phyloP scores from a whole-genome alignment of 2,797 vertebrate species.

The Alca torda region DNA sequence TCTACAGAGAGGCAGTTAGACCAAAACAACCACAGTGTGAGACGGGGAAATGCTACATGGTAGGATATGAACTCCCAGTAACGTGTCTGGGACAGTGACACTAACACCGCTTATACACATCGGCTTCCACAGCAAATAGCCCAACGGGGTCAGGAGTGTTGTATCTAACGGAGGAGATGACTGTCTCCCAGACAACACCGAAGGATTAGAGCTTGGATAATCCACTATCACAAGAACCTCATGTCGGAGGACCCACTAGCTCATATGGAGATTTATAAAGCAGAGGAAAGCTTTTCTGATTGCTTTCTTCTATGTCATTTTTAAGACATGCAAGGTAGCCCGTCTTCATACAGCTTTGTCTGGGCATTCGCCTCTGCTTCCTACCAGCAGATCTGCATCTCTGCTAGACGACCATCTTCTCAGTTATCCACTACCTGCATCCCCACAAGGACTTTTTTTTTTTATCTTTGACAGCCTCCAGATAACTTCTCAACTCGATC shows the following conservation, averaged over 20 bases:
- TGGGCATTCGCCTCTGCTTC: neutral
- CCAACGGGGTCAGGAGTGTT: neutral
- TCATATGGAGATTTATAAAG: neutral
- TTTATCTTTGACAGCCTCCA: neutral
- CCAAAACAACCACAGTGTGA: neutral
- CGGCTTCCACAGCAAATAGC: neutral
- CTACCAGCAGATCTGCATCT: neutral
- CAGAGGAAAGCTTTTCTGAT: neutral
- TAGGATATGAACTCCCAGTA: neutral
- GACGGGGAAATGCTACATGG: fast-evolving
- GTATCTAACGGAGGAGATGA: neutral
- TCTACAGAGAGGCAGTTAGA: neutral
- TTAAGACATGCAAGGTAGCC: neutral
- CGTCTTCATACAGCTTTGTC: neutral
- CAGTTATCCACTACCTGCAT: neutral
- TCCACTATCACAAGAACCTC: neutral
- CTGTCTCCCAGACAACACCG: neutral
- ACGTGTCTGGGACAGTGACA: neutral
- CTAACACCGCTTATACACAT: neutral
- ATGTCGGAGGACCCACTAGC: neutral
- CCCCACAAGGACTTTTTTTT: neutral
- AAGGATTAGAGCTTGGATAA: neutral
- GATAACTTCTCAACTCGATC: neutral
- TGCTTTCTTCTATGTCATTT: neutral
- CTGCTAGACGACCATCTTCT: neutral